phyloP scores from a whole-genome alignment of 1,140 invertebrate species.

The Papilio aristodemus region DNA sequence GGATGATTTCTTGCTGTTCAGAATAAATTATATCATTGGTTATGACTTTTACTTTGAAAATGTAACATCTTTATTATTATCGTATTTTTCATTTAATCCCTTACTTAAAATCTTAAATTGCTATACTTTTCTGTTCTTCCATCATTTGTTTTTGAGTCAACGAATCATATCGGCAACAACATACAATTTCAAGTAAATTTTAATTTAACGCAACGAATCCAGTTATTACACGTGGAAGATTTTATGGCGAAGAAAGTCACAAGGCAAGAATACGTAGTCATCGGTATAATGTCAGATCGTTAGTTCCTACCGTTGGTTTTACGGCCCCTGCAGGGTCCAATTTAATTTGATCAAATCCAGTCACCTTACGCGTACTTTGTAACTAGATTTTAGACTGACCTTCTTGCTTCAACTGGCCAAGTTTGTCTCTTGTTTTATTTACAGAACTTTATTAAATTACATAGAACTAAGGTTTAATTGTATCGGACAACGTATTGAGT shows the following conservation, averaged over 20 bases:
- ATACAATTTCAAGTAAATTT: not conserved
- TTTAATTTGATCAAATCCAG: constrained; percentile 58
- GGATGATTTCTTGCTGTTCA: no score
- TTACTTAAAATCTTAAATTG: no score
- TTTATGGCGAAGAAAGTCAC: constrained; percentile 7
- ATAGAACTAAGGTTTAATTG: constrained; percentile 21
- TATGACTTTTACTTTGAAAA: no score
- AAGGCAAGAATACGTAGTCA: not conserved
- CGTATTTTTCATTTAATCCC: no score
- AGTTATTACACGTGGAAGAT: not conserved
- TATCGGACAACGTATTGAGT: not conserved
- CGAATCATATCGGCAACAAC: no score
- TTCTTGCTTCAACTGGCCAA: constrained; percentile 37
- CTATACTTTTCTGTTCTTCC: no score
- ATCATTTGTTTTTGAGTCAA: no score
- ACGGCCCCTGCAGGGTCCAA: constrained; percentile 41
- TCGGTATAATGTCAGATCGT: constrained; percentile 1
- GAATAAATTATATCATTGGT: no score
- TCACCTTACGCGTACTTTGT: constrained; percentile 57
- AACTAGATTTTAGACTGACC: constrained; percentile 49
- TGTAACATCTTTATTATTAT: no score
- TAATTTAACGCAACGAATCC: not conserved
- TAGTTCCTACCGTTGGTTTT: constrained; percentile 34
- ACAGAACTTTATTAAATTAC: constrained; percentile 34
- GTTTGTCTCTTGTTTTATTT: constrained; percentile 36